These are phyloP conservation scores for Cynocephalus volans DNA, from an alignment of 2,113 vertebrate species.

Conservation along the genomic window DNA sequence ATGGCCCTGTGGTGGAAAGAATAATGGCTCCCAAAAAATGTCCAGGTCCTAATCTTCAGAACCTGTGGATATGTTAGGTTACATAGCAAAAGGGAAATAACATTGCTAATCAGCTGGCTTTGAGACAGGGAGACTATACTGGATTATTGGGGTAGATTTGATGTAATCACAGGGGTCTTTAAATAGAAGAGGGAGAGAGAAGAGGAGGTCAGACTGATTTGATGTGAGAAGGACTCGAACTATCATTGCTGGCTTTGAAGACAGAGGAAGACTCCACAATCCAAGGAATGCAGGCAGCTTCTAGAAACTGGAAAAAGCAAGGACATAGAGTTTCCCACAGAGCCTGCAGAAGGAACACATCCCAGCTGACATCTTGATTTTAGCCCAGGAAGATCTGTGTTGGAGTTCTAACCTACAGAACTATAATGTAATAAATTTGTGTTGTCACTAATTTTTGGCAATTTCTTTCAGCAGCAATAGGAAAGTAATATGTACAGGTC, in stretches of 20 bases:
- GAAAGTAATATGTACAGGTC: neutral
- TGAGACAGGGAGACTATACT: neutral
- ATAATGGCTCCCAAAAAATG: neutral
- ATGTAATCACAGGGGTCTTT: neutral
- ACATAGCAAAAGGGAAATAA: neutral
- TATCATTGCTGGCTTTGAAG: neutral
- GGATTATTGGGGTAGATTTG: accelerated
- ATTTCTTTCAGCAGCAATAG: neutral
- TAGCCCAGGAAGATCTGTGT: neutral
- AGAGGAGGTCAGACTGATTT: neutral
- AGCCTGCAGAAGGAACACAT: neutral
- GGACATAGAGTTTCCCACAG: neutral
- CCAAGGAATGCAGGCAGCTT: neutral
- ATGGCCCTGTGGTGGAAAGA: neutral
- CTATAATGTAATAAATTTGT: neutral
- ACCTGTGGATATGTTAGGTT: neutral
- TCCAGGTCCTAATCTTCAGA: neutral
- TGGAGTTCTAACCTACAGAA: neutral
- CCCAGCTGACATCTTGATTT: neutral
- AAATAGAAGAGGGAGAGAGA: neutral
- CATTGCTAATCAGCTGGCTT: neutral
- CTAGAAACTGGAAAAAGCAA: neutral
- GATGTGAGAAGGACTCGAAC: neutral
- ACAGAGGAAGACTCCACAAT: accelerated
- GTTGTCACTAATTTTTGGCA: neutral